Conservation (phyloP, 92 coral and sea anemone genomes). For the Ricordea florida region DNA sequence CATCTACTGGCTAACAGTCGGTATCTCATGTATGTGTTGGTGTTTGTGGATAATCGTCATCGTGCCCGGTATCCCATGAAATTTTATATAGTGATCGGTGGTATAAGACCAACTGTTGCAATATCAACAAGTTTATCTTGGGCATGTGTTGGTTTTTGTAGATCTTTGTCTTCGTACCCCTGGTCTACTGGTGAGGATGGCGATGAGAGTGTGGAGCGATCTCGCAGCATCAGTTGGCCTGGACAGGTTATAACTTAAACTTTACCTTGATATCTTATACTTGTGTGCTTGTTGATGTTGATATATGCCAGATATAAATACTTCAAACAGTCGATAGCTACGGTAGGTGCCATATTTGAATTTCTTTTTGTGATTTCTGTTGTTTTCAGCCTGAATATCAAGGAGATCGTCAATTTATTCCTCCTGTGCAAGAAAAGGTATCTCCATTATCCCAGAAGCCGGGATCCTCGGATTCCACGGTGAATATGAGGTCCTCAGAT, state of each 20-base stretch:
- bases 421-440: constrained; percentile 27
- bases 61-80: too few species aligned
- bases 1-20: too few species aligned
- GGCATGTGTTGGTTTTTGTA: constrained; percentile 3
- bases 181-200: constrained; percentile 95
- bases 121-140: too few species aligned
- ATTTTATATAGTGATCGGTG: too few species aligned
- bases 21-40: too few species aligned
- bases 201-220: constrained; percentile 55
- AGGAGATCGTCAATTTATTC: constrained; percentile 27
- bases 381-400: constrained; percentile 51
- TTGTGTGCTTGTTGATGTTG: neutral
- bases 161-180: constrained; percentile 78
- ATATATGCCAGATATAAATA: too few species aligned
- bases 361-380: neutral
- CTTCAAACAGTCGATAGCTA: neutral
- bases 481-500: constrained; percentile 35
- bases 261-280: too few species aligned
- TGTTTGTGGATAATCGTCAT: too few species aligned
- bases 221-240: constrained; percentile 96
- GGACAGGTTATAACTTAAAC: constrained; percentile 69
- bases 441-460: constrained; percentile 53
- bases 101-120: too few species aligned
- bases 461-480: constrained; percentile 26
- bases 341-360: neutral